Base-by-base conservation (phyloP, 2,797 vertebrate genomes). In the Etheostoma perlongum region DNA sequence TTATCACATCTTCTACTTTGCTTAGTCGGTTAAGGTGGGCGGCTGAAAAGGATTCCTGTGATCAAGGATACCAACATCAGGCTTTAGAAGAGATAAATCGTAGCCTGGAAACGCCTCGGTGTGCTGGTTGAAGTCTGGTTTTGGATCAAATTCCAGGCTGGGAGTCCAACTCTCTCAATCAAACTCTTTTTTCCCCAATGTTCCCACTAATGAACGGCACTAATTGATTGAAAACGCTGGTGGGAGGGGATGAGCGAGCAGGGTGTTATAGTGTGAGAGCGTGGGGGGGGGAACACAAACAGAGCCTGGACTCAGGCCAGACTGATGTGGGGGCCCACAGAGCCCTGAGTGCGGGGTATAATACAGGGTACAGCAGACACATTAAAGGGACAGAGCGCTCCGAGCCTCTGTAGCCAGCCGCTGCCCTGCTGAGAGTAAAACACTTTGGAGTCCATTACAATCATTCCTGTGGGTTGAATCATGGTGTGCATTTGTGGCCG, bases 191-290 rank as follows among this genome's bases (percentile, higher is more conserved):
- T 79, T 61, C 44, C 58, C 71, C 91, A 91, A 65, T 90, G 91
- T 91, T 80, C 75, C 76, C 73, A 68, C 86, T 93, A 92, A 95
- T 93, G 92, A 94, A 93, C 84, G 82, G 87, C 89, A 91, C 90
- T 95, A 94, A 95, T 92, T 92, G 92, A 95, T 95, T 94, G 82
- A 84, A 84, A 93, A 89, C 79, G 83, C 89, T 93, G 91, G 90
- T 94, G 91, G 89, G 89, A 90, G 90, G 88, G 88, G 84, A 81
- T 82, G 80, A 84, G 76, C 62, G 18, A 78, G 80, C 60, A 73
- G 83, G 72, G 76, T 86, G 82, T 79, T 83, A 42, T 55, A 76
- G 78, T 83, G 80, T 78, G 82, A 82, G 74, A 84, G 86, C 77
- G 72, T 61, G 36, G 4, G 4, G 27, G 27, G 27, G 0, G 27